Base-by-base conservation (phyloP, 2,888 invertebrate genomes). In the Coecobrya sp. region DNA sequence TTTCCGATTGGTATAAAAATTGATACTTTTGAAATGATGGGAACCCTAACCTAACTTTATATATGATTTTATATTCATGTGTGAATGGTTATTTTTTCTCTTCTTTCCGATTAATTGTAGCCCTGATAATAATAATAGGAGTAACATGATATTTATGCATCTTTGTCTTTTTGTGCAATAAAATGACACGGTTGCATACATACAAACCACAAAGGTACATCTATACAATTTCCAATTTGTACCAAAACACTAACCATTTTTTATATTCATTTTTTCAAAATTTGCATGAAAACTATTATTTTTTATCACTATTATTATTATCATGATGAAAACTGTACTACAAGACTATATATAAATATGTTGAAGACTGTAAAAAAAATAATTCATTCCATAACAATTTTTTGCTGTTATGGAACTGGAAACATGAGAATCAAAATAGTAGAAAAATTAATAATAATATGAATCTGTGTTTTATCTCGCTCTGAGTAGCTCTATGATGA, bases 271-370 rank as follows among this genome's bases (percentile, higher is more conserved):
- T n/a, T 70, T 70, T 16, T 70, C 70, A 36, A n/a, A 42, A 19
- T 70, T 70, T 42, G 19, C 36, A 70, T n/a, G n/a, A 70, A 70
- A 27, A 16, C 65, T 36, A 36, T 36, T 65, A 2, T 30, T 68
- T 22, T 62, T 62, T n/a, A n/a, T 62, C 8, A 65, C 4, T 27
- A 30, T 3, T 42, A 42, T 19, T 36, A n/a, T 70, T 42, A 70
- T 70, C 19, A 70, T 19, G 36, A 70, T 65, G 49, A 52, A 65
- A 68, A 68, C 25, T 68, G 16, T 25, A 65, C 25, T 10, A 62
- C 84, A 90, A 90, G 73, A 90, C 89, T 90, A 73, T 73, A 76
- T n/a, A n/a, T n/a, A n/a, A n/a, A n/a, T n/a, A n/a, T n/a, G n/a
- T 68, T 85, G 73, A 90, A 90, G 90, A 90, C 90, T 90, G 90